Evolutionary conservation across 2,888 invertebrate species (phyloP), one percentile per base, ranked within the genome.

Genomic region (Pegoplata infirma): DNA sequence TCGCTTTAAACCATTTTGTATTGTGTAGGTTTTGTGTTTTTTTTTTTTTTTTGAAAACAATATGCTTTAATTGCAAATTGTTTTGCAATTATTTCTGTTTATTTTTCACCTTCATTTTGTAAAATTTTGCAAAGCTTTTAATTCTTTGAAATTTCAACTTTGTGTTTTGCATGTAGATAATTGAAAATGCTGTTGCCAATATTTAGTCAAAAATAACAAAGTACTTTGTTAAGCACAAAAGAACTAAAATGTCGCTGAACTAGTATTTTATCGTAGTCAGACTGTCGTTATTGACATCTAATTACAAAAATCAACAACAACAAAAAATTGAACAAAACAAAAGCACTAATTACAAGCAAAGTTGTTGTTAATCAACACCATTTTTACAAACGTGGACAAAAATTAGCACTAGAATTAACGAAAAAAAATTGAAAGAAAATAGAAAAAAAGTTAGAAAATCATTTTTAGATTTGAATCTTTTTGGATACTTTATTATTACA

Each of bases 11-110:
- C n/a, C n/a, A n/a, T n/a, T n/a, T 40, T 21, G 7, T 58, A 8
- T 49, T n/a, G n/a, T n/a, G n/a, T n/a, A n/a, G n/a, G n/a, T n/a
- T n/a, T 0, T 6, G 14, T 44, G 10, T 10, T 16, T 3, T n/a
- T n/a, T n/a, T n/a, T n/a, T n/a, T n/a, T 23, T 58, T 23, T 16
- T 16, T 14, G 17, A 46, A 28, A 21, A 67, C 55, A 67, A 67
- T 67, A 67, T 17, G n/a, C 19, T 8, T 67, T 46, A 67, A 67
- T 56, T 67, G 28, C 21, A 8, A 49, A 25, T 40, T 59, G 59
- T 59, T 19, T 10, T 40, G 7, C 14, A 59, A 59, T 59, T 59
- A 36, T n/a, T n/a, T 40, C 14, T 25, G 19, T 32, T 36, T 12
- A 40, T n/a, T 12, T 40, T n/a, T n/a, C n/a, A 40, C n/a, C 36